phyloP scores from a whole-genome alignment of 2,888 invertebrate genomes.

The Tenthredo scrophulariae region DNA sequence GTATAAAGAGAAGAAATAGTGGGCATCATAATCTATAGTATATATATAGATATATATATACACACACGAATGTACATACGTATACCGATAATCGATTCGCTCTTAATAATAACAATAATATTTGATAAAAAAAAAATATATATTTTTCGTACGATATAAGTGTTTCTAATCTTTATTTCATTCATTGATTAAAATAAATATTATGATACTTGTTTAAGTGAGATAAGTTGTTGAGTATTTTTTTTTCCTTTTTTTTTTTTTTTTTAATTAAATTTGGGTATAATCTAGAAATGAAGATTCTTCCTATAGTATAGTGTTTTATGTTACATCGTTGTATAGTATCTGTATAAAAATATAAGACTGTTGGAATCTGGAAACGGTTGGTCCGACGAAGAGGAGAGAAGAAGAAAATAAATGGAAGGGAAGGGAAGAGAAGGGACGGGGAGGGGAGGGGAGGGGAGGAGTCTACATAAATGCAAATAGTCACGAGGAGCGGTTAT shows the following conservation, averaged over 20 bases:
- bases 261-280: not conserved
- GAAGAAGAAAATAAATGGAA: not conserved
- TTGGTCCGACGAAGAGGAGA: slow-evolving; percentile 8
- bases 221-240: no score
- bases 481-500: slow-evolving; percentile 48
- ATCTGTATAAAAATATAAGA: not conserved
- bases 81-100: not conserved
- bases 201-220: not conserved
- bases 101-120: not conserved
- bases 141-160: slow-evolving; percentile 4
- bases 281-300: not conserved
- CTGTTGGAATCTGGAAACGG: not conserved
- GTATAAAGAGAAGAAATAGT: not conserved
- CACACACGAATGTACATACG: no score
- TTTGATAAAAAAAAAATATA: not conserved
- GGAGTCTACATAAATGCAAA: slow-evolving; percentile 35
- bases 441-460: not conserved
- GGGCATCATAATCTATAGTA: not conserved
- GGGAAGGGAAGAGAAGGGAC: not conserved
- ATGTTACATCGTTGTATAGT: not conserved
- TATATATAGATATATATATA: not conserved
- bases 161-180: not conserved
- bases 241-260: not conserved
- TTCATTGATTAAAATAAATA: not conserved
- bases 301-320: not conserved